Conservation (phyloP, 2,797 vertebrate species). For the Cynopterus sphinx region DNA sequence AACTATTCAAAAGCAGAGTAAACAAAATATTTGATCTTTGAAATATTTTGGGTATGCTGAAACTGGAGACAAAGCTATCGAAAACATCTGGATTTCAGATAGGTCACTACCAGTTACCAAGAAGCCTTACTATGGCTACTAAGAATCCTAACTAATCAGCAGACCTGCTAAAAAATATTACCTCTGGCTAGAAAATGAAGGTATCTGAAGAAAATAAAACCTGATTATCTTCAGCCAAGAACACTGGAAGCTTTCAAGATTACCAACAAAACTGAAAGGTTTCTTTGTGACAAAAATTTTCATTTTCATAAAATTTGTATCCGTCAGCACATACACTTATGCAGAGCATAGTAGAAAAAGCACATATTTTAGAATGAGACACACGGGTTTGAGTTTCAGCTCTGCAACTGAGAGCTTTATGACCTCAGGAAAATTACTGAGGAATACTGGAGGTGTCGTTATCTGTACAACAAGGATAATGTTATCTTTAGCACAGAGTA, state of each 20-base stretch:
- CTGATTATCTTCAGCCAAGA: conserved; percentile 42
- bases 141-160: conserved; percentile 35
- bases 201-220: not conserved
- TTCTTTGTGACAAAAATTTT: conserved; percentile 58
- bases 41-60: conserved; percentile 31
- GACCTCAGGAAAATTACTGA: conserved; percentile 37
- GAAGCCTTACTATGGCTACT: not conserved
- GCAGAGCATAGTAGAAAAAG: not conserved
- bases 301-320: conserved; percentile 60
- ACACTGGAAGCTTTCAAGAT: conserved; percentile 54
- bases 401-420: not conserved
- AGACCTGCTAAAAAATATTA: conserved; percentile 49
- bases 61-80: conserved; percentile 32
- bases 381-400: not conserved
- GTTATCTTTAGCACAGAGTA: conserved; percentile 29
- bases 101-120: not conserved
- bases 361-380: conserved; percentile 29
- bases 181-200: conserved; percentile 33
- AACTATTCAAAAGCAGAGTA: conserved; percentile 28
- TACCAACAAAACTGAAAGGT: conserved; percentile 60
- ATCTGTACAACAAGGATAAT: conserved; percentile 27
- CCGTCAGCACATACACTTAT: conserved; percentile 50
- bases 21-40: conserved; percentile 48
- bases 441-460: not conserved
- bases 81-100: conserved; percentile 46